A percentile compares a stretch with the other conserved stretches of the same genome.
phyloP scores from a whole-genome alignment of 2,888 invertebrate genomes.

The Parascotia fuliginaria region DNA sequence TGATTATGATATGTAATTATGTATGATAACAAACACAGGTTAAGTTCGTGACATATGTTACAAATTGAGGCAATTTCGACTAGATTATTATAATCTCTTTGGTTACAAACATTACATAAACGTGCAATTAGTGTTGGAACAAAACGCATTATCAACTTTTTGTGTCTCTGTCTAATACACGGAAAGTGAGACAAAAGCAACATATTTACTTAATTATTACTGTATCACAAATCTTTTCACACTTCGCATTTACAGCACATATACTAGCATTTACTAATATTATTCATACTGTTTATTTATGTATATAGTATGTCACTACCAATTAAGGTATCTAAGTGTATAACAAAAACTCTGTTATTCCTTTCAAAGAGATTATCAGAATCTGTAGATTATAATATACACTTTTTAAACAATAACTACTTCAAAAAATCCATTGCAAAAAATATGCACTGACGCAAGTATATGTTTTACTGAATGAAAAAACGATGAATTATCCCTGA shows the following conservation, averaged over 20 bases:
- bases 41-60: constrained; percentile 19
- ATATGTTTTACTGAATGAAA: too few relatives aligned
- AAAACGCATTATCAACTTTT: neutral
- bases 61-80: constrained; percentile 24
- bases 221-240: too few relatives aligned
- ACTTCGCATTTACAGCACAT: neutral
- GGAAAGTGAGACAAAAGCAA: neutral
- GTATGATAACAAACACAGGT: constrained; percentile 14
- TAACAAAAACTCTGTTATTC: too few relatives aligned
- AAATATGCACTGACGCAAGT: too few relatives aligned
- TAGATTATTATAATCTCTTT: constrained; percentile 44
- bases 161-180: neutral
- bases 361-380: too few relatives aligned
- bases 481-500: too few relatives aligned
- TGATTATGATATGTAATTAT: too few relatives aligned
- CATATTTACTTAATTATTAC: too few relatives aligned
- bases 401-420: too few relatives aligned
- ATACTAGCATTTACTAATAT: neutral
- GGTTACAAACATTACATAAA: constrained; percentile 16
- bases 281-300: neutral
- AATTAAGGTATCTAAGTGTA: neutral
- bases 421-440: too few relatives aligned
- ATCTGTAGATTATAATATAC: too few relatives aligned
- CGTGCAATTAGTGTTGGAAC: neutral
- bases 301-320: neutral